A percentile compares a stretch with the other conserved stretches of the same genome.
Conservation (phyloP, 2,888 invertebrate species). For the Agrochola lota region DNA sequence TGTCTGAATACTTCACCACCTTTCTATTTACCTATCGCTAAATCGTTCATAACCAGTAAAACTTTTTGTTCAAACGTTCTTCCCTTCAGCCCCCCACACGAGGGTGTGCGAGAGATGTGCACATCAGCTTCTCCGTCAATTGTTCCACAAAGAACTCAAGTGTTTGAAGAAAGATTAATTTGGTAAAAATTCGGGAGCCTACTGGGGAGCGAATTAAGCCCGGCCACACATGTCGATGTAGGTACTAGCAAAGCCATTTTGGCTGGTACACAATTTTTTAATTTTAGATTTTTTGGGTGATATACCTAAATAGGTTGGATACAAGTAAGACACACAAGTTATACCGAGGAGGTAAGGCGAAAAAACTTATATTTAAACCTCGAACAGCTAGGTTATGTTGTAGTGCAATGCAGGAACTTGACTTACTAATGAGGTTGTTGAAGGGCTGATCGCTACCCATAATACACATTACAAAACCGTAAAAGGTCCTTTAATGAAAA, state of each 20-base stretch:
- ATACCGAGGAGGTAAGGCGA: neutral
- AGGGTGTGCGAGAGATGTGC: slow-evolving; percentile 69
- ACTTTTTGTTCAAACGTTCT: slow-evolving; percentile 41
- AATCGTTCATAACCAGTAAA: slow-evolving; percentile 23
- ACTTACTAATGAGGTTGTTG: neutral
- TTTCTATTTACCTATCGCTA: slow-evolving; percentile 30
- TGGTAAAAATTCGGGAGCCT: slow-evolving; percentile 80
- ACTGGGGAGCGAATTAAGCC: slow-evolving; percentile 57
- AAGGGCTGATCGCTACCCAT: neutral
- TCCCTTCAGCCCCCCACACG: slow-evolving; percentile 42
- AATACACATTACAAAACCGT: neutral
- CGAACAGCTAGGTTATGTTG: neutral
- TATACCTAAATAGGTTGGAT: neutral
- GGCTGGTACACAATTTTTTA: neutral
- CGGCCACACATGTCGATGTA: slow-evolving; percentile 52
- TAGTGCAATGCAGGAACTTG: neutral
- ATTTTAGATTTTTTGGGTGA: neutral
- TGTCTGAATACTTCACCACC: slow-evolving; percentile 15
- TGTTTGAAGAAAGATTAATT: slow-evolving; percentile 89
- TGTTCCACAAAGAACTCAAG: slow-evolving; percentile 81
- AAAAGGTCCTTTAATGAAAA: neutral
- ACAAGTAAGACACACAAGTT: neutral
- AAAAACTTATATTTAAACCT: neutral
- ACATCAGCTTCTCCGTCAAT: slow-evolving; percentile 76
- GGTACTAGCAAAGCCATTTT: slow-evolving; percentile 10